Evolutionary conservation across 2,113 vertebrate species (phyloP), one percentile per base, ranked within the genome.

Genomic region (Thalassarche chlororhynchos): DNA sequence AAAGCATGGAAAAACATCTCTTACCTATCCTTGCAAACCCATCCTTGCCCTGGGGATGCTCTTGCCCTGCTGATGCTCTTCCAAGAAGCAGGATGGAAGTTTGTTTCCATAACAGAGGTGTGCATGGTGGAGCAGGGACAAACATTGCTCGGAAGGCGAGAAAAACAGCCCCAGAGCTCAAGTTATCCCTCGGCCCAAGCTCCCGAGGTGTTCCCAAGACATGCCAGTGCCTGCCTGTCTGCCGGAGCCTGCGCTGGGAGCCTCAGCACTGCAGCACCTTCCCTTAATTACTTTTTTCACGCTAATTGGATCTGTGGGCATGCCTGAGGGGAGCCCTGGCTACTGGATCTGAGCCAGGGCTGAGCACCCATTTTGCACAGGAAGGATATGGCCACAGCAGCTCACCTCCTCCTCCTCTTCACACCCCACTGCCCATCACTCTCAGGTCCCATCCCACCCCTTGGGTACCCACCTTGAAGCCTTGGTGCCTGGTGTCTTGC

Each of bases 251-350:
- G 57, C 1, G 7, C 93, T 80, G 95, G 89, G 96, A 97, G 89
- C 76, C 93, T 58, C 95, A 54, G 86, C 89, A 2, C 83, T 58
- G 76, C 91, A 77, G 71, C 84, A 95, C 91, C 95, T 96, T 87
- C 34, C 55, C 60, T 96, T 96, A 96, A 97, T 97, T 96, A 97
- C 95, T 62, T 94, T 92, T 76, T 78, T 10, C 83, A 5, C 2
- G 9, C 7, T 97, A 96, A 96, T 97, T 96, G 36, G 31, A 88
- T 92, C 85, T 55, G 36, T 34, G 49, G 90, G 24, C 57, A 17
- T 5, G 40, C 66, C 76, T 70, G 84, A 82, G 49, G 85, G 71
- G 66, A 95, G 66, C 17, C 62, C 28, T 16, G 17, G 17, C n/a
- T 61, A 0, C 68, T 18, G 46, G 68, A 72, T 76, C 66, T 5